Percentiles rank a stretch among this genome's conserved stretches.
Conservation (phyloP, 1,140 invertebrate species). For the Oryctes rhinoceros region DNA sequence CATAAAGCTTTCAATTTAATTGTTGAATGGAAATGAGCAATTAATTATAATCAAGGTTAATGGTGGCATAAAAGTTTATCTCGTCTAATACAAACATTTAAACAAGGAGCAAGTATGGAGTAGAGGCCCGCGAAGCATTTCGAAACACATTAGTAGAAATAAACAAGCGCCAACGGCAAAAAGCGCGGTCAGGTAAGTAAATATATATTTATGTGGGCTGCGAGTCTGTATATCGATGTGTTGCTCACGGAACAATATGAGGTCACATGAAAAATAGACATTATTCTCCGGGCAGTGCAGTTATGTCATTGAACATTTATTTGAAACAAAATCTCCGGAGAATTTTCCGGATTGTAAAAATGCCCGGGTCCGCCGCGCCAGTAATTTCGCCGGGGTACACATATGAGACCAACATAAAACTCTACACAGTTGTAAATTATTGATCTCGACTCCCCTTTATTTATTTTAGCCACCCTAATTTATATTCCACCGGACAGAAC, state of each 20-base stretch:
- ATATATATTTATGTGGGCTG: not conserved
- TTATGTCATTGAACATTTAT: slow-evolving; percentile 57
- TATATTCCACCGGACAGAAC: slow-evolving; percentile 53
- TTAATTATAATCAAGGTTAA: slow-evolving; percentile 9
- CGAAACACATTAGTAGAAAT: slow-evolving; percentile 29
- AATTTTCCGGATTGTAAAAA: slow-evolving; percentile 56
- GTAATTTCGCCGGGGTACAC: slow-evolving; percentile 55
- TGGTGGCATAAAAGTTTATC: not conserved
- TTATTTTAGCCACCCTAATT: slow-evolving; percentile 59
- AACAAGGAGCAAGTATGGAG: not conserved
- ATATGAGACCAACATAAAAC: slow-evolving; percentile 56
- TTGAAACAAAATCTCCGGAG: slow-evolving; percentile 56
- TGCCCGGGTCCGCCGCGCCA: slow-evolving; percentile 47
- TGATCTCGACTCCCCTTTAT: slow-evolving; percentile 58
- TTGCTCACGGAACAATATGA: slow-evolving; percentile 42
- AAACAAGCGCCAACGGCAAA: slow-evolving; percentile 14
- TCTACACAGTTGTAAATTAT: slow-evolving; percentile 57
- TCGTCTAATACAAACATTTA: slow-evolving; percentile 1
- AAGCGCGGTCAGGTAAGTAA: not conserved
- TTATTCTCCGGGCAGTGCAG: slow-evolving; percentile 48
- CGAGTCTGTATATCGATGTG: not conserved
- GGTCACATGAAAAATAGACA: slow-evolving; percentile 42
- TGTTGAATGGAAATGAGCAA: too few species aligned
- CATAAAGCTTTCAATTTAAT: too few species aligned
- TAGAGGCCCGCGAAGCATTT: not conserved